Base-by-base conservation (phyloP, 1,140 invertebrate genomes). In the Caenorhabditis briggsae region DNA sequence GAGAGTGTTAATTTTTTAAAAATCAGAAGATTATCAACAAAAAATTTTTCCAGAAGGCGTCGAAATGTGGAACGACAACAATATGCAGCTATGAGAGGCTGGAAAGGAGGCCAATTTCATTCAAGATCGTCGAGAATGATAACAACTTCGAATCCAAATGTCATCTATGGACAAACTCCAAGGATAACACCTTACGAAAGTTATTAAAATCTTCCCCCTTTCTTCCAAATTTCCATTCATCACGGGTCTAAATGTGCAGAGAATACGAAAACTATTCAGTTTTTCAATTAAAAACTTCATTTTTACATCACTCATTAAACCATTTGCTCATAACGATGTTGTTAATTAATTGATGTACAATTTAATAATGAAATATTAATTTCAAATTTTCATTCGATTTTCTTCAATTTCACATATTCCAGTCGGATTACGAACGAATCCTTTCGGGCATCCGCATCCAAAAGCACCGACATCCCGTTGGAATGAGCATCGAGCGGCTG, bases 371-470 rank as follows among this genome's bases (percentile, higher is more conserved):
- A 82, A 53, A 14, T 14, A 53, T 53, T 53, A 14, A 6, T 16
- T 61, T 83, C 55, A 83, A 83, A 48, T 41, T 83, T 20, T 61
- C 55, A 59, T 46, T 12, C 82, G 33, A 58, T 50, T 83, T 1
- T 50, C 70, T 83, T 83, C 82, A 20, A 64, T 58, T 83, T 61
- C 55, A 70, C 83, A 84, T n/a, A 65, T 64, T 82, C 85, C 85
- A 9, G 50, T 46, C 9, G 74, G 64, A 25, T 70, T 50, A 11
- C 85, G 25, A 18, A 41, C 70, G 48, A 56, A 56, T 20, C 85
- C 85, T 53, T 74, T 56, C 18, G 85, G 85, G 82, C 85, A 86
- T 0, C 85, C 85, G 55, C 85, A 86, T 50, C 85, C 85, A 65
- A 86, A 86, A 50, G 85, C 59, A 16, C 64, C 56, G 61, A 86